Evolutionary conservation across 2,113 vertebrate species (phyloP).

Genomic region (Rhinopomastus cyanomelas): DNA sequence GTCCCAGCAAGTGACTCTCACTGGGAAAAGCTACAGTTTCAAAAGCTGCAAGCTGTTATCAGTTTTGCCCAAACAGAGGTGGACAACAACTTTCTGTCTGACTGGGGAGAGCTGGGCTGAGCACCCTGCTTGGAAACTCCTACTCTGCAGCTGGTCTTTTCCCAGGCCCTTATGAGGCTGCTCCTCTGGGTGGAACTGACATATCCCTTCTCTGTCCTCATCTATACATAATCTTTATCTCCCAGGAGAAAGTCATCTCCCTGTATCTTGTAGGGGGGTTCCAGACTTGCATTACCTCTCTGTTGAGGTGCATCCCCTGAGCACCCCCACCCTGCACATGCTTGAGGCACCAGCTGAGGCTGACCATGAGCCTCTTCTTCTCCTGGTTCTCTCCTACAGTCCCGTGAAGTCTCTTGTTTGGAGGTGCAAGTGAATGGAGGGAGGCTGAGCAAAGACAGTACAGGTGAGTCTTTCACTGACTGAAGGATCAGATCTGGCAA

Average conservation of each 20-base stretch:
- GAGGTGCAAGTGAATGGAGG: slow-evolving; percentile 61
- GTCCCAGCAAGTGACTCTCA: fast-evolving
- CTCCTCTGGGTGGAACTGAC: fast-evolving
- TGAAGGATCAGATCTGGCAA: not conserved
- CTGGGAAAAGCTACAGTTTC: not conserved
- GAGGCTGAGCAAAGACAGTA: slow-evolving; percentile 23
- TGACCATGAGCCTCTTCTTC: not conserved
- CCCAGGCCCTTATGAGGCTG: fast-evolving
- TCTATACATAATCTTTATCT: not conserved
- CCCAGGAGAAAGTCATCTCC: not conserved
- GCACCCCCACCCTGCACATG: fast-evolving
- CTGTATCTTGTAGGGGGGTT: fast-evolving
- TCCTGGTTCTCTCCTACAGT: slow-evolving; percentile 46
- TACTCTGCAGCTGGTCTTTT: fast-evolving
- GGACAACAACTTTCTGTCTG: fast-evolving
- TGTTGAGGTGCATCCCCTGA: fast-evolving
- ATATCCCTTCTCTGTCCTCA: not conserved
- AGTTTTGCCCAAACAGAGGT: not conserved
- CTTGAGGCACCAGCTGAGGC: fast-evolving
- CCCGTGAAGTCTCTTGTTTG: slow-evolving; percentile 75
- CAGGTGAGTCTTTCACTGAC: not conserved
- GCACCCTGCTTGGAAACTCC: not conserved
- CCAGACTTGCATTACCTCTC: not conserved
- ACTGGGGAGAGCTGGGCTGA: fast-evolving
- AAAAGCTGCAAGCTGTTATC: not conserved